phyloP scores from a whole-genome alignment of 2,888 invertebrate genomes.

The Drosophila niveifrons region DNA sequence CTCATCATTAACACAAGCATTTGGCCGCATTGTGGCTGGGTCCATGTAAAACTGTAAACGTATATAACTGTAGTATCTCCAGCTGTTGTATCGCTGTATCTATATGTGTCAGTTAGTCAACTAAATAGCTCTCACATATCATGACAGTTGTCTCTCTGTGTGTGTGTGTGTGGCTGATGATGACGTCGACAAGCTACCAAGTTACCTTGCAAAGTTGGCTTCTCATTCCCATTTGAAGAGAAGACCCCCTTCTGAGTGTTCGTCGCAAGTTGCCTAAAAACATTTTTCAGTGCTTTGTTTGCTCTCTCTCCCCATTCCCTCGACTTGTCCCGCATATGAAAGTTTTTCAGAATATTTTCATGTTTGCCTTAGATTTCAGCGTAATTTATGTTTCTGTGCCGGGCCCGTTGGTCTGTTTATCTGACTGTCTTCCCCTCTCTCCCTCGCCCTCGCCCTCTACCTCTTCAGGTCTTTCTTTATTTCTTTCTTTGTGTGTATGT shows the following conservation, averaged over 20 bases:
- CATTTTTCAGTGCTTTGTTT: conserved; percentile 61
- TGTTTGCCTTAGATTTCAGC: conserved; percentile 59
- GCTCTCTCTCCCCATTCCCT: not conserved
- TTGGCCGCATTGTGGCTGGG: conserved; percentile 35
- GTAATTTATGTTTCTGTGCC: conserved; percentile 74
- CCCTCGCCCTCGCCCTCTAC: not conserved
- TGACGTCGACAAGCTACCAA: conserved; percentile 9
- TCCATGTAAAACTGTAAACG: conserved; percentile 15
- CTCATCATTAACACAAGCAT: conserved; percentile 45
- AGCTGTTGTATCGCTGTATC: conserved; percentile 45
- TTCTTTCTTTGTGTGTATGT: not conserved
- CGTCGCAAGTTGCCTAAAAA: conserved; percentile 61
- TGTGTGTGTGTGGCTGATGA: conserved; percentile 26
- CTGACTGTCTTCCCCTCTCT: conserved; percentile 27
- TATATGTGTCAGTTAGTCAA: conserved; percentile 68
- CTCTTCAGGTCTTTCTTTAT: not conserved
- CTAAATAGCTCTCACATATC: conserved; percentile 49
- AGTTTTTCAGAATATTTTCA: conserved; percentile 54
- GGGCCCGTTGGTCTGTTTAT: conserved; percentile 47
- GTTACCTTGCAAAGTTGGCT: conserved; percentile 17
- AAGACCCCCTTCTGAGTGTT: conserved; percentile 33
- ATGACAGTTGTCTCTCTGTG: conserved; percentile 27
- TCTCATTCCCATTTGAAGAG: not conserved
- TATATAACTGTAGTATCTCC: conserved; percentile 18
- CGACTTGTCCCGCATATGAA: conserved; percentile 9